Conservation (phyloP, 2,797 vertebrate genomes). For the Adelosebastes latens region DNA sequence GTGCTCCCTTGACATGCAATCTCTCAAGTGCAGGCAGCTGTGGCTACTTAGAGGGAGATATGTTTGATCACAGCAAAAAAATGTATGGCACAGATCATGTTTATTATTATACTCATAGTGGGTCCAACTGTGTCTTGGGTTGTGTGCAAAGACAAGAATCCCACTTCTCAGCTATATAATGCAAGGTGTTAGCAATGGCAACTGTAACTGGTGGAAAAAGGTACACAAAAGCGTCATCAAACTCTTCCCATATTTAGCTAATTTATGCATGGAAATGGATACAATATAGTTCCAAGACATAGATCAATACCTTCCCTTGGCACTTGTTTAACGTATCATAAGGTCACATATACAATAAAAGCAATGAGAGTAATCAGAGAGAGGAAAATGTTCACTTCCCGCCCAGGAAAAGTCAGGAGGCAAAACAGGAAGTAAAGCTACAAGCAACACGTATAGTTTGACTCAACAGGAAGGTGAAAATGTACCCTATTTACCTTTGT, state of each 20-base stretch:
- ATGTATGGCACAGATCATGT: neutral
- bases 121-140: neutral
- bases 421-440: neutral
- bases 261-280: neutral
- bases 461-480: neutral
- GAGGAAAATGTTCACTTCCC: neutral
- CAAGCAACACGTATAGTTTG: neutral
- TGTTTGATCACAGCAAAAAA: conserved; percentile 2
- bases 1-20: conserved; percentile 37
- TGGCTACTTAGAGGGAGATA: neutral
- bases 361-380: neutral
- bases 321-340: neutral
- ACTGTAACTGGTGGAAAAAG: neutral
- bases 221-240: neutral
- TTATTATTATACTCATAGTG: neutral
- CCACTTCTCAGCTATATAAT: neutral
- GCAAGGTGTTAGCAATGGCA: neutral
- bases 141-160: neutral
- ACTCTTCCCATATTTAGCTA: neutral
- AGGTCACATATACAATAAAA: neutral
- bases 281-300: neutral
- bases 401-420: neutral
- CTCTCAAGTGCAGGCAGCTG: conserved; percentile 31
- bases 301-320: neutral
- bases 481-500: neutral